These are phyloP conservation scores for Zosterops pallidus DNA, from an alignment of 2,113 vertebrate species.

Conservation along the genomic window DNA sequence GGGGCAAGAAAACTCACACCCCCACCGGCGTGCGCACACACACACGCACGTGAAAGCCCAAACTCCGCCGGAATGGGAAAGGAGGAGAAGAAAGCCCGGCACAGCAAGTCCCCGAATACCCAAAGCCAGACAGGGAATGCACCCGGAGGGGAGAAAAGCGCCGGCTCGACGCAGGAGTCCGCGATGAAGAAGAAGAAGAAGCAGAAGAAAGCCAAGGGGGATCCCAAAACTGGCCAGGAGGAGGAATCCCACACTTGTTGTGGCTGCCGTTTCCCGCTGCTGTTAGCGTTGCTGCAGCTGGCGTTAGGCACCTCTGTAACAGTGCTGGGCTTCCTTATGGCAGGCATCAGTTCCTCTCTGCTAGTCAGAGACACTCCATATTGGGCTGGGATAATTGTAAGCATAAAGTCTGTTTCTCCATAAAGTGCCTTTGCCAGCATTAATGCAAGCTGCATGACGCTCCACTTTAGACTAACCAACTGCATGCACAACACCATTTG, in stretches of 20 bases:
- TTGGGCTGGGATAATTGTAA: conserved; percentile 99
- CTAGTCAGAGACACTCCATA: conserved; percentile 92
- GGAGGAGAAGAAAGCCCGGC: conserved; percentile 48
- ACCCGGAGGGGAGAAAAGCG: neutral
- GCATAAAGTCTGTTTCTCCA: conserved; percentile 73
- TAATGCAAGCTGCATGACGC: conserved; percentile 70
- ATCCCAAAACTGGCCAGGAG: conserved; percentile 57
- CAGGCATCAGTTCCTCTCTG: conserved; percentile 88
- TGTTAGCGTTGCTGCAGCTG: conserved; percentile 91
- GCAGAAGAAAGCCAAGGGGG: conserved; percentile 67
- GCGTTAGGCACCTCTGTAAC: conserved; percentile 83
- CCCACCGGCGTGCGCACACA: neutral
- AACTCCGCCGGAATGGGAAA: conserved; percentile 61
- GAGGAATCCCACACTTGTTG: conserved; percentile 83
- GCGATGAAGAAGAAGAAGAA: conserved; percentile 23
- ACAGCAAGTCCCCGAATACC: neutral
- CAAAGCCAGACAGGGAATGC: conserved; percentile 52
- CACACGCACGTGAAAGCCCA: neutral
- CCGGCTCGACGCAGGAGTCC: neutral
- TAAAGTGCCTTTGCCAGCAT: conserved; percentile 58
- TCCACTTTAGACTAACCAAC: conserved; percentile 66
- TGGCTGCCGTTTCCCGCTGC: conserved; percentile 91
- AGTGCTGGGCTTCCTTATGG: conserved; percentile 91
- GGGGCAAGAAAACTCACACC: neutral
- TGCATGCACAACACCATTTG: conserved; percentile 64